Conservation (phyloP, 2,888 invertebrate species). For the Mycalesis mineus region DNA sequence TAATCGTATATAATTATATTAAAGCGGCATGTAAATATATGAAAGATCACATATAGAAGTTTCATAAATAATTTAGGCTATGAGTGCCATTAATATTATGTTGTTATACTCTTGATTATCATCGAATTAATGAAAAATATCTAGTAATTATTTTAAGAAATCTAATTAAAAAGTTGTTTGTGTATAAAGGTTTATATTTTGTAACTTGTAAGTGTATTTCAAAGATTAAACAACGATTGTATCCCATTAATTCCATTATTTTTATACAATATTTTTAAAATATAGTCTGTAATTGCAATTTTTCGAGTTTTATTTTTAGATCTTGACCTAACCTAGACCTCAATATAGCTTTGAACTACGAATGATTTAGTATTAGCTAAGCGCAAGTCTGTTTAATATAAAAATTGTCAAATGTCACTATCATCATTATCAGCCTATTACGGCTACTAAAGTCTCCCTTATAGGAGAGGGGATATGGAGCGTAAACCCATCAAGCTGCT, state of each 20-base stretch:
- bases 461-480: no score
- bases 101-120: conserved; percentile 42
- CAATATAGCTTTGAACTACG: no score
- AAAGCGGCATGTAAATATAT: conserved; percentile 19
- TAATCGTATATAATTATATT: conserved; percentile 2
- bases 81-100: conserved; percentile 70
- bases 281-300: conserved; percentile 31
- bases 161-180: conserved; percentile 23
- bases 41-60: conserved; percentile 21
- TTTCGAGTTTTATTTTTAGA: neutral
- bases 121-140: conserved; percentile 37
- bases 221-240: conserved; percentile 46
- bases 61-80: conserved; percentile 64
- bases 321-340: no score
- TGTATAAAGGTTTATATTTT: conserved; percentile 34
- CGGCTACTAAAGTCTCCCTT: no score
- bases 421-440: no score
- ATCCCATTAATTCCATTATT: conserved; percentile 43
- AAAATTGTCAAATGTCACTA: no score
- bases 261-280: conserved; percentile 31
- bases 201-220: conserved; percentile 32
- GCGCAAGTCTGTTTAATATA: no score
- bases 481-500: no score
- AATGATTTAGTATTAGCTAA: no score
- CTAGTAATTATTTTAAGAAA: conserved; percentile 25